These are phyloP conservation scores for Stramonita haemastoma DNA, from an alignment of 2,888 invertebrate species.

Conservation along the genomic window DNA sequence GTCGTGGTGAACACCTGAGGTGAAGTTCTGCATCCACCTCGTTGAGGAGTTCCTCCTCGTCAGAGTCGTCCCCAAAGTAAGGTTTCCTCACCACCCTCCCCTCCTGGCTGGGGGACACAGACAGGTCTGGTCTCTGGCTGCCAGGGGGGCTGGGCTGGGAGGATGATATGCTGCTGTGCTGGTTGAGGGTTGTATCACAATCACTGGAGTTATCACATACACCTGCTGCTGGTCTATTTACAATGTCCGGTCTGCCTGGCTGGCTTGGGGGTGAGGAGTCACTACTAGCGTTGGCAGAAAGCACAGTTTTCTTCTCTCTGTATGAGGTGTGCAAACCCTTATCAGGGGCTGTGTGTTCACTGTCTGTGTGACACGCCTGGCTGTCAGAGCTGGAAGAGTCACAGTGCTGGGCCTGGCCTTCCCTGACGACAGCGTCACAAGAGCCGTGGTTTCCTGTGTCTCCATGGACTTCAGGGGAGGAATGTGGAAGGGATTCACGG, in stretches of 20 bases:
- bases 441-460: neutral
- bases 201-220: slow-evolving; percentile 14
- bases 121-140: neutral
- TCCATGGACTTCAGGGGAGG: neutral
- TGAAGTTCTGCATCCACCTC: slow-evolving; percentile 66
- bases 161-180: neutral
- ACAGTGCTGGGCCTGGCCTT: neutral
- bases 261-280: neutral
- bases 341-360: neutral
- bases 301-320: neutral
- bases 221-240: neutral
- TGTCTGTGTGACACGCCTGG: neutral
- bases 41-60: slow-evolving; percentile 62
- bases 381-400: neutral
- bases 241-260: neutral
- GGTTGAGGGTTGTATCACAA: neutral
- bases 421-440: neutral
- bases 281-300: neutral
- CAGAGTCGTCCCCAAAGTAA: slow-evolving; percentile 42
- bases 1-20: slow-evolving; percentile 25
- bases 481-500: neutral
- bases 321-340: neutral
- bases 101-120: neutral
- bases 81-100: neutral
- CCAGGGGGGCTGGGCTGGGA: slow-evolving; percentile 26